phyloP scores from a whole-genome alignment of 35 echinoderm and acorn worm species.

The Strongylocentrotus purpuratus region DNA sequence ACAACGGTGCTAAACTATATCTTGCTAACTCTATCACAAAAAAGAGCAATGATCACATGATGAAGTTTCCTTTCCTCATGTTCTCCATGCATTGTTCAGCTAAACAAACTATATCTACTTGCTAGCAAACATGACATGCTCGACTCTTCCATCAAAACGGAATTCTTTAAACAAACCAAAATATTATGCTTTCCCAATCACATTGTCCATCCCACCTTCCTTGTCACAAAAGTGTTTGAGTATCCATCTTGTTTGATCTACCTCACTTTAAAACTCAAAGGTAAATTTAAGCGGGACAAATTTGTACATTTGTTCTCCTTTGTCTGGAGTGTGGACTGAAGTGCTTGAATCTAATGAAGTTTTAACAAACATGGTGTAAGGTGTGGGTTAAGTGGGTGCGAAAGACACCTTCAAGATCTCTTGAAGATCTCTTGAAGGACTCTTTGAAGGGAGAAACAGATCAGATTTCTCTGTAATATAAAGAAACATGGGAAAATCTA shows the following conservation, averaged over 20 bases:
- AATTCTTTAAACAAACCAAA: conserved; percentile 13
- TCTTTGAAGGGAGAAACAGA: not conserved
- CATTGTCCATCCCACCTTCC: not conserved
- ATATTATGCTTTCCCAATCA: not conserved
- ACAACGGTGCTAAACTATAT: too few species aligned
- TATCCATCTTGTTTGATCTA: conserved; percentile 3
- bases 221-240: conserved; percentile 2
- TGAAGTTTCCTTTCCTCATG: not conserved
- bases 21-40: not conserved
- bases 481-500: not conserved
- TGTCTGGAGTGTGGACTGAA: not conserved
- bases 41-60: not conserved
- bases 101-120: not conserved
- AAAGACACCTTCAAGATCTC: not conserved
- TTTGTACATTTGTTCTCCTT: not conserved
- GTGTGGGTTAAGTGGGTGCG: not conserved
- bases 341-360: not conserved
- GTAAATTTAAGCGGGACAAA: conserved; percentile 3
- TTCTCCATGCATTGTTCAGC: not conserved
- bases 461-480: not conserved
- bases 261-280: conserved; percentile 17
- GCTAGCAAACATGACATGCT: not conserved
- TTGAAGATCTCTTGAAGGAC: too few species aligned
- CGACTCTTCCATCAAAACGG: not conserved
- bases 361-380: not conserved